Conservation (phyloP, 1,140 invertebrate species). For the Lerema accius region DNA sequence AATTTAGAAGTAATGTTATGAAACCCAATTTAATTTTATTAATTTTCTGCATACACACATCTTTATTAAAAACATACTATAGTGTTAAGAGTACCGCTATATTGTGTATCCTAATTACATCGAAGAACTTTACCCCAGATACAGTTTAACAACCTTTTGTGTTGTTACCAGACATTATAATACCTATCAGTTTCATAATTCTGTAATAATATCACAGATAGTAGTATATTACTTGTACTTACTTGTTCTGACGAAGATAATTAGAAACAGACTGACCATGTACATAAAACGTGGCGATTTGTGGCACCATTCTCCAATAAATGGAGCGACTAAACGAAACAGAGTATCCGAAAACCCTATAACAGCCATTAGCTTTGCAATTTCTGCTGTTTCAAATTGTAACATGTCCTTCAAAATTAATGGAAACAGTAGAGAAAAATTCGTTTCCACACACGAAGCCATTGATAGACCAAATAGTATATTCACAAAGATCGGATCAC, state of each 20-base stretch:
- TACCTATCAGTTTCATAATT: too few relatives aligned
- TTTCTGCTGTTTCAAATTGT: conserved; percentile 81
- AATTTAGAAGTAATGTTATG: too few relatives aligned
- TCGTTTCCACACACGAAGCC: conserved; percentile 87
- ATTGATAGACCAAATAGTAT: conserved; percentile 87
- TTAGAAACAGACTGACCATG: conserved; percentile 83
- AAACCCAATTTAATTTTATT: too few relatives aligned
- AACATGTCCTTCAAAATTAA: conserved; percentile 85
- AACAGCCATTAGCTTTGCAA: conserved; percentile 85
- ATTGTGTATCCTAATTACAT: too few relatives aligned
- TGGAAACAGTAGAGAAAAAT: conserved; percentile 86
- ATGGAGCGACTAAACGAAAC: conserved; percentile 84
- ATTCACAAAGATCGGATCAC: conserved; percentile 82
- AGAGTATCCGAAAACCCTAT: conserved; percentile 84
- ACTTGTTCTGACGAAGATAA: conserved; percentile 85
- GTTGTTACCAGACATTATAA: too few relatives aligned
- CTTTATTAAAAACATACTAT: too few relatives aligned
- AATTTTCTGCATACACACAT: too few relatives aligned
- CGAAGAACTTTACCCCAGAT: too few relatives aligned
- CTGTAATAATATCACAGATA: too few relatives aligned
- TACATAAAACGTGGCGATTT: conserved; percentile 85
- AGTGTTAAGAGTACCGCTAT: too few relatives aligned
- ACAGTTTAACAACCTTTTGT: too few relatives aligned
- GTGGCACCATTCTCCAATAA: conserved; percentile 84
- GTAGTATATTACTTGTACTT: too few relatives aligned